A percentile compares a stretch with the other conserved stretches of the same genome.
phyloP scores from a whole-genome alignment of 2,888 invertebrate species.

The Ypsolopha scabrella region DNA sequence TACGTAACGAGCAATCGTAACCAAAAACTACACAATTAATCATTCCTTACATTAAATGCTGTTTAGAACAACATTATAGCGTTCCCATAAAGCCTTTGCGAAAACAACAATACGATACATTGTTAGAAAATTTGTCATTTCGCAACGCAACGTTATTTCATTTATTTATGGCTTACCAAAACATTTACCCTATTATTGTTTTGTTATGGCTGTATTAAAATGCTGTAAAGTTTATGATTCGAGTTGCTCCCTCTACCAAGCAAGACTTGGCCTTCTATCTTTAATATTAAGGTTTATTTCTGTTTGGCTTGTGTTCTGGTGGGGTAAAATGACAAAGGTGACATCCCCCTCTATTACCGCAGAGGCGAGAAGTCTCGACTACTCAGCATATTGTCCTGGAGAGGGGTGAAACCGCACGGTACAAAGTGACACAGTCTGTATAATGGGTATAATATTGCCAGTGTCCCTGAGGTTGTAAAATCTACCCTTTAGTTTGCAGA shows the following conservation, averaged over 20 bases:
- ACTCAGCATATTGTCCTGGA: constrained; percentile 58
- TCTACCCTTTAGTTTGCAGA: too few species aligned
- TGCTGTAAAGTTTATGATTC: constrained; percentile 65
- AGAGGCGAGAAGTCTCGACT: constrained; percentile 53
- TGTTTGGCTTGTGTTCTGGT: constrained; percentile 12
- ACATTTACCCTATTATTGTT: constrained; percentile 69
- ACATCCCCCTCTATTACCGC: constrained; percentile 60
- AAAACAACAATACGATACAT: constrained; percentile 1
- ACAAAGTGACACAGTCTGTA: constrained; percentile 12
- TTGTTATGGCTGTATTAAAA: constrained; percentile 67
- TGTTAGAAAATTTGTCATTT: constrained; percentile 44
- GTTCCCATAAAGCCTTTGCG: not conserved
- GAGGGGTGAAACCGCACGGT: constrained; percentile 21
- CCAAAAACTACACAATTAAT: not conserved
- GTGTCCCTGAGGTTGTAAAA: not conserved
- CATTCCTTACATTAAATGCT: not conserved
- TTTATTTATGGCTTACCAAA: constrained; percentile 68
- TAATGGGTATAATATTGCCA: not conserved
- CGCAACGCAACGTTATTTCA: constrained; percentile 46
- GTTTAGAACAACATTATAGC: not conserved
- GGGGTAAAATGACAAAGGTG: constrained; percentile 57
- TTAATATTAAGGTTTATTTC: constrained; percentile 15
- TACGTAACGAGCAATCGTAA: too few species aligned
- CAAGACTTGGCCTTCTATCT: constrained; percentile 14
- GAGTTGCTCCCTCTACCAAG: constrained; percentile 24